phyloP scores from a whole-genome alignment of 2,113 vertebrate genomes.

The Loxodonta africana region DNA sequence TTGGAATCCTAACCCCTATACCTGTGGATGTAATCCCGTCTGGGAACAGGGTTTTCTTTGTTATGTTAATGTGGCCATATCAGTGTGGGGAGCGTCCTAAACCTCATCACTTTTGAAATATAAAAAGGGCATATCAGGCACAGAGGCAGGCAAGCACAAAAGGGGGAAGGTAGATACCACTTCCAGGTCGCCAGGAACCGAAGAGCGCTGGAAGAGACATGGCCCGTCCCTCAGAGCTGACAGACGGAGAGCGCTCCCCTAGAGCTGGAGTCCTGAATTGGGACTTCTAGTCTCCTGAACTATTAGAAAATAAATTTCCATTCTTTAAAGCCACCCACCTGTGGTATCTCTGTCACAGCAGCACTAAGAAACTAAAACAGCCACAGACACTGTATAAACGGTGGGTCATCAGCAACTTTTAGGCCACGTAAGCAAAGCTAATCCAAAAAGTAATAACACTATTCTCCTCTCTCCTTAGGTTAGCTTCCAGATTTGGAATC shows the following conservation, averaged over 20 bases:
- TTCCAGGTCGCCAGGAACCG: neutral
- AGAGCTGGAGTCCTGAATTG: neutral
- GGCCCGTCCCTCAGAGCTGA: neutral
- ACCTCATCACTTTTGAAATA: no score
- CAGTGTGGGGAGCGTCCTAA: no score
- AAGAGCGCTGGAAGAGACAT: neutral
- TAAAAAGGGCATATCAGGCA: no score
- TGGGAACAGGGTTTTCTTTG: no score
- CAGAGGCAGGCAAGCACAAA: no score
- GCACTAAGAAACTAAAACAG: neutral
- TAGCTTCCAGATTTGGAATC: slow-evolving; percentile 11
- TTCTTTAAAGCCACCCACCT: neutral
- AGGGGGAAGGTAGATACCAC: neutral
- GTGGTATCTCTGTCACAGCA: neutral
- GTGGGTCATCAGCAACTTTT: neutral
- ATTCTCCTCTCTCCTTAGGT: neutral
- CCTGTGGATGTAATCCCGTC: no score
- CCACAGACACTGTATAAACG: neutral
- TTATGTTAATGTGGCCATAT: no score
- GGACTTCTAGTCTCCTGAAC: no score
- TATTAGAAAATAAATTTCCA: neutral
- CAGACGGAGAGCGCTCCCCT: neutral
- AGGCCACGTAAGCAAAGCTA: neutral
- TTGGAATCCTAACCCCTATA: no score
- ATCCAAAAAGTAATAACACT: neutral